Evolutionary conservation across 2,888 invertebrate genomes (phyloP).

Genomic region (Ophion slaviceki): DNA sequence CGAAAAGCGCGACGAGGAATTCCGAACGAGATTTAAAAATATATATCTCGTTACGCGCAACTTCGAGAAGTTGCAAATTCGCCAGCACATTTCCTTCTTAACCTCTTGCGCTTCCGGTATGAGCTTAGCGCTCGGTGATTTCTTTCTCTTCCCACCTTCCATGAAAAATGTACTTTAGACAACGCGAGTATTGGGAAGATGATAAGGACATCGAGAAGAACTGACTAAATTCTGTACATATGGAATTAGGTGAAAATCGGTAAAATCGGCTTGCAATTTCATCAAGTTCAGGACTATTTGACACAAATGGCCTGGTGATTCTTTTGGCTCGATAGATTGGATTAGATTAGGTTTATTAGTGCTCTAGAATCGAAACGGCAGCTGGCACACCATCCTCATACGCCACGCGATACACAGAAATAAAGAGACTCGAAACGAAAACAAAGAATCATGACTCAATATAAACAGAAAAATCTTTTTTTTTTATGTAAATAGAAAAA

Average conservation of each 20-base stretch:
- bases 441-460: too few relatives aligned
- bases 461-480: too few relatives aligned
- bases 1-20: background rate
- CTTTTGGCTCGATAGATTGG: too few relatives aligned
- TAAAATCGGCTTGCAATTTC: too few relatives aligned
- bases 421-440: too few relatives aligned
- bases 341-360: too few relatives aligned
- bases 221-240: background rate
- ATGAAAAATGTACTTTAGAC: background rate
- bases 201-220: background rate
- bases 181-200: background rate
- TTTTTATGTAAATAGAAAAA: too few relatives aligned
- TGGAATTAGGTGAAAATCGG: background rate
- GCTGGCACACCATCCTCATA: too few relatives aligned
- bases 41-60: background rate
- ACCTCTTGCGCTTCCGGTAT: background rate
- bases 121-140: background rate
- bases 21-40: background rate
- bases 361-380: too few relatives aligned
- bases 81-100: background rate
- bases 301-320: too few relatives aligned
- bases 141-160: background rate
- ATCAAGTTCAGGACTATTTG: too few relatives aligned
- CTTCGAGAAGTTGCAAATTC: background rate
- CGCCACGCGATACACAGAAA: too few relatives aligned